phyloP scores from a whole-genome alignment of 2,113 vertebrate genomes.

The Corydoras sp. region DNA sequence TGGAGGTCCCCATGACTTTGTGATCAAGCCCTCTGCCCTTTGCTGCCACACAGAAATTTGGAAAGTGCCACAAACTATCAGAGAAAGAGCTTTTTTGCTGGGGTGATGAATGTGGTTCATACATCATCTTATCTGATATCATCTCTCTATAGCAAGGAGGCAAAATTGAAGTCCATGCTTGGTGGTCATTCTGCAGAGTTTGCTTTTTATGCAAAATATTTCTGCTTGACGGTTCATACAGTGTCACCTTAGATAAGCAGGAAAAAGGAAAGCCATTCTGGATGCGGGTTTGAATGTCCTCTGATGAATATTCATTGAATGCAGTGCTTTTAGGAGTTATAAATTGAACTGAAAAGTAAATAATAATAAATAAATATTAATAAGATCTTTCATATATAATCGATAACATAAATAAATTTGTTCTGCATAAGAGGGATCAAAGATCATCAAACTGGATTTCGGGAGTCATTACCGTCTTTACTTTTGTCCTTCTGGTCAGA shows the following conservation, averaged over 20 bases:
- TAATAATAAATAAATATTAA: background rate
- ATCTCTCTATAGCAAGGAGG: conserved; percentile 4
- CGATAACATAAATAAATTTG: no score
- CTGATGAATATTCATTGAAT: conserved; percentile 28
- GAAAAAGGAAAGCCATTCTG: conserved; percentile 22
- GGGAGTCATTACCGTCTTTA: conserved; percentile 25
- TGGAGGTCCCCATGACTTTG: no score
- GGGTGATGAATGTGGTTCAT: conserved; percentile 12
- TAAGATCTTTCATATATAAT: no score
- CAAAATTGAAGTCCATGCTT: conserved; percentile 23
- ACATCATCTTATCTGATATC: background rate
- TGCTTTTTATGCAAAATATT: conserved; percentile 13
- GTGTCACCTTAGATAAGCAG: conserved; percentile 36
- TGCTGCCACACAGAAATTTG: conserved; percentile 28
- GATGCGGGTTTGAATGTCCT: conserved; percentile 28
- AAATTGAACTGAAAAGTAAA: conserved; percentile 28
- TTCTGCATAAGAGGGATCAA: background rate
- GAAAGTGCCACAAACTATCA: conserved; percentile 6
- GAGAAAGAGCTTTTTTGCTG: conserved; percentile 17
- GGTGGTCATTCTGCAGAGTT: conserved; percentile 25
- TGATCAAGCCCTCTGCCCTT: background rate
- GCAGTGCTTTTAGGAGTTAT: conserved; percentile 15
- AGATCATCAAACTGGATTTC: no score
- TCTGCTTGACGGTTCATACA: conserved; percentile 14
- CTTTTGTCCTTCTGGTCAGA: background rate